These are phyloP conservation scores for Aphidoletes aphidimyza DNA, from an alignment of 2,888 invertebrate genomes.

Conservation along the genomic window DNA sequence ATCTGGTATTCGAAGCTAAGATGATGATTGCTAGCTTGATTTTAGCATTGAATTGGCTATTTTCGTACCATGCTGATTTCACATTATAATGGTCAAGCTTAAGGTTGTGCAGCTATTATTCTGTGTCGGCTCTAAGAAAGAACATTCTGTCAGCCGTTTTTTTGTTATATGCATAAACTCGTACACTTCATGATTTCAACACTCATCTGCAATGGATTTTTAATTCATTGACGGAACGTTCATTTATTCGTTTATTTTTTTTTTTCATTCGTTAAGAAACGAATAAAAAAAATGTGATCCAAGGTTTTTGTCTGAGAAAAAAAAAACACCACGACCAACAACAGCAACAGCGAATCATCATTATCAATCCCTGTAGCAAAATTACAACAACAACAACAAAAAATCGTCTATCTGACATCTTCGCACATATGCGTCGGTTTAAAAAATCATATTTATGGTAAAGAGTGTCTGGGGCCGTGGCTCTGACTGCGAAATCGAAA, in stretches of 20 bases:
- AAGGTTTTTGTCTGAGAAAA: too few relatives aligned
- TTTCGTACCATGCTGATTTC: not conserved
- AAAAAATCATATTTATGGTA: not conserved
- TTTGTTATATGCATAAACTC: not conserved
- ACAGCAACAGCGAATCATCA: not conserved
- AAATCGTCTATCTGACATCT: not conserved
- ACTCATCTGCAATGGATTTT: not conserved
- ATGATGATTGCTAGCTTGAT: not conserved
- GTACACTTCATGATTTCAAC: not conserved
- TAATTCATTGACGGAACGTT: constrained; percentile 7
- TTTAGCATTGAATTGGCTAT: not conserved
- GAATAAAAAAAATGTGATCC: too few relatives aligned
- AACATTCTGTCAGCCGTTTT: not conserved
- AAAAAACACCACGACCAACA: too few relatives aligned
- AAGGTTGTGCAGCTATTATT: not conserved
- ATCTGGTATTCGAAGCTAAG: not conserved
- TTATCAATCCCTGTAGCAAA: not conserved
- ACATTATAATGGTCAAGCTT: not conserved
- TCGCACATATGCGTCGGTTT: not conserved
- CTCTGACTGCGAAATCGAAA: not conserved
- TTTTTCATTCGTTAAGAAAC: not conserved
- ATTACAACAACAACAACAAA: too few relatives aligned
- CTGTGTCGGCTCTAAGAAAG: not conserved
- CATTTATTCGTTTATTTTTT: not conserved
- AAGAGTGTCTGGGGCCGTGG: not conserved